Evolutionary conservation across 2,113 vertebrate species (phyloP).

Genomic region (Coturnix japonica): DNA sequence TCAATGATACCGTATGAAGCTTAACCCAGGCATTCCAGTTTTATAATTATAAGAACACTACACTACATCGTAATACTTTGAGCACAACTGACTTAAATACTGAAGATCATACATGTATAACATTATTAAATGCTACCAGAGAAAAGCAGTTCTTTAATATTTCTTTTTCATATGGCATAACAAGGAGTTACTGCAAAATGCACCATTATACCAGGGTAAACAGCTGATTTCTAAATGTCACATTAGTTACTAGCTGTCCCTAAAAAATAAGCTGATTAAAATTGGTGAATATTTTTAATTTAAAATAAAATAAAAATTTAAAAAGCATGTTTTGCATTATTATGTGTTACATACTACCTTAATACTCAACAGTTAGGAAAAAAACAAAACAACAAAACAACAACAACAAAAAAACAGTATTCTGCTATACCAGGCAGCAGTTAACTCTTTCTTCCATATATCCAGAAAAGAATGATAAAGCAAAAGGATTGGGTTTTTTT

Average conservation of each 20-base stretch:
- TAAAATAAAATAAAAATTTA: neutral
- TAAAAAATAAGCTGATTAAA: too few relatives aligned
- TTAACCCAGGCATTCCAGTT: neutral
- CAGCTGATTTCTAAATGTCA: neutral
- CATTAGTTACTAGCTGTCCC: neutral
- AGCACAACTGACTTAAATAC: neutral
- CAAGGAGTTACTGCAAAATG: neutral
- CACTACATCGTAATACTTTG: neutral
- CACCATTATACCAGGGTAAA: neutral
- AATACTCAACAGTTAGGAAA: neutral
- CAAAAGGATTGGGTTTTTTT: neutral
- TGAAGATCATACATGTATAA: neutral
- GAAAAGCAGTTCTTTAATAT: neutral
- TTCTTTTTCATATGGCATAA: neutral
- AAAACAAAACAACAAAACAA: too few relatives aligned
- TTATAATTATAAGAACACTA: neutral
- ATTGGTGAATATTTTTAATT: neutral
- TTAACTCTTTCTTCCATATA: neutral
- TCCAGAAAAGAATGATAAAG: neutral
- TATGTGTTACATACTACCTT: neutral
- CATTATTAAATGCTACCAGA: neutral
- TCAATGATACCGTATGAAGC: neutral
- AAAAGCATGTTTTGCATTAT: neutral
- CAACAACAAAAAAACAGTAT: neutral
- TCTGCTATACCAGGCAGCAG: neutral